These are phyloP conservation scores for Drosophila prosaltans DNA, from an alignment of 1,140 invertebrate species.

Conservation along the genomic window DNA sequence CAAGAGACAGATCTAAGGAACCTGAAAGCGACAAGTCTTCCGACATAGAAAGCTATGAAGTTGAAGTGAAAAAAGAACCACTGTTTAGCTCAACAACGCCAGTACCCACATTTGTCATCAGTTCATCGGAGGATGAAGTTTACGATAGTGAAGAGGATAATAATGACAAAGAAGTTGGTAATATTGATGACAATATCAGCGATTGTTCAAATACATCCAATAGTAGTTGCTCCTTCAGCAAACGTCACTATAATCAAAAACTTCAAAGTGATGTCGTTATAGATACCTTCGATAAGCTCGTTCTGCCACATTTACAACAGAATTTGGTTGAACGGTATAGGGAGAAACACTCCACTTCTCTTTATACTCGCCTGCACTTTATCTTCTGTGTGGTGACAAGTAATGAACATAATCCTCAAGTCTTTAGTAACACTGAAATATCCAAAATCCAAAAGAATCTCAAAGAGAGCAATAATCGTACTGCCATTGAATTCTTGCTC, in stretches of 20 bases:
- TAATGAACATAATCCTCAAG: conserved; percentile 57
- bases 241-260: conserved; percentile 43
- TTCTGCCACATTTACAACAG: conserved; percentile 61
- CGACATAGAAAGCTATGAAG: neutral
- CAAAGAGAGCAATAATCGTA: conserved; percentile 51
- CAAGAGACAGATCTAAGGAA: neutral
- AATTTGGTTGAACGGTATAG: conserved; percentile 50
- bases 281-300: conserved; percentile 70
- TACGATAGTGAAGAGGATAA: conserved; percentile 29
- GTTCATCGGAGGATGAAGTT: conserved; percentile 40
- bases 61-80: conserved; percentile 18
- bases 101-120: conserved; percentile 41
- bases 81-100: no score
- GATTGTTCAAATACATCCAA: conserved; percentile 36
- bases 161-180: neutral
- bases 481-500: conserved; percentile 63
- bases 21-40: no score
- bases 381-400: conserved; percentile 75
- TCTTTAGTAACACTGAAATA: conserved; percentile 63
- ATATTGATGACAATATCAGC: conserved; percentile 21
- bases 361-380: conserved; percentile 57
- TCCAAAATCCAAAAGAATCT: conserved; percentile 72
- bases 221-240: conserved; percentile 33
- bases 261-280: conserved; percentile 58
- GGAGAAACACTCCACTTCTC: conserved; percentile 39